phyloP scores from a whole-genome alignment of 2,888 invertebrate genomes.

The Ametastegia equiseti region DNA sequence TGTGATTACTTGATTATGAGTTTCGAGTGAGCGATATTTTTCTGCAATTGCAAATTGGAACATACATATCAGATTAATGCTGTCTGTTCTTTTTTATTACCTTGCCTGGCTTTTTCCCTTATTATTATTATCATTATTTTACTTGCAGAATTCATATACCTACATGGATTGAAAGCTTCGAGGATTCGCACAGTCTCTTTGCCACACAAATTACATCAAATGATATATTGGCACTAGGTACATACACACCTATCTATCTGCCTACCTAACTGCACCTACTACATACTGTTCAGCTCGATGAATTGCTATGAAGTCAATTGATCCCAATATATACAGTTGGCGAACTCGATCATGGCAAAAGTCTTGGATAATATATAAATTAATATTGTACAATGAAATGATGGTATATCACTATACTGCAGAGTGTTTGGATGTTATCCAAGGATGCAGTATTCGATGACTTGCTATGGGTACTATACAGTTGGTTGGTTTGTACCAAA shows the following conservation, averaged over 20 bases:
- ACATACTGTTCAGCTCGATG: slow-evolving; percentile 2
- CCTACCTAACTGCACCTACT: no score
- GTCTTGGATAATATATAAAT: slow-evolving; percentile 7
- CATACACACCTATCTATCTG: no score
- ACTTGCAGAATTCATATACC: neutral
- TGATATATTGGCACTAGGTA: neutral
- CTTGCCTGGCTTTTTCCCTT: neutral
- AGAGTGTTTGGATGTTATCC: neutral
- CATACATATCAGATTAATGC: slow-evolving; percentile 30
- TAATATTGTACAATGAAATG: neutral
- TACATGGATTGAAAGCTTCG: neutral
- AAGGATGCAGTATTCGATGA: neutral
- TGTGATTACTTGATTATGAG: slow-evolving; percentile 71
- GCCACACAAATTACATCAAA: slow-evolving; percentile 15
- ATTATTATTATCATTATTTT: neutral
- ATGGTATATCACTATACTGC: neutral
- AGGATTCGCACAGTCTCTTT: neutral
- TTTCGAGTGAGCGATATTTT: slow-evolving; percentile 63
- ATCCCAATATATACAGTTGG: neutral
- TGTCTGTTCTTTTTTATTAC: neutral
- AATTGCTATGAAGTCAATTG: neutral
- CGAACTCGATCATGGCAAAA: neutral
- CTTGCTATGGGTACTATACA: neutral
- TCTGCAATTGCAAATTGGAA: slow-evolving; percentile 50
- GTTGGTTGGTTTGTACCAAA: no score